phyloP scores from a whole-genome alignment of 2,797 vertebrate genomes.

The Artibeus lituratus region DNA sequence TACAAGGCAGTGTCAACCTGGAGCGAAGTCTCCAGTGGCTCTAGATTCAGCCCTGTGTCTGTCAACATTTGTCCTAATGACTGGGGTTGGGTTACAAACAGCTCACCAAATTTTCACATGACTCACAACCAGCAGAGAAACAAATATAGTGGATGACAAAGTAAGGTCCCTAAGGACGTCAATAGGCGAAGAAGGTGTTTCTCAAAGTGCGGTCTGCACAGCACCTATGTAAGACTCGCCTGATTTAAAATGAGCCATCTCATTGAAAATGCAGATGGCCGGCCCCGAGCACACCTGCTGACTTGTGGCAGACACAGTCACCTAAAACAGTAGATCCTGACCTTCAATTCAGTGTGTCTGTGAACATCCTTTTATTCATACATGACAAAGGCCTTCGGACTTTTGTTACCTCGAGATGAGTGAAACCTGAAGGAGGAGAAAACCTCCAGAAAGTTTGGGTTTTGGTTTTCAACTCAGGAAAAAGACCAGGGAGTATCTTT shows the following conservation, averaged over 20 bases:
- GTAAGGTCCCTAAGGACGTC: not conserved
- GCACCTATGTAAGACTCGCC: not conserved
- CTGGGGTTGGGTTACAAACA: not conserved
- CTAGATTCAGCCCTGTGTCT: not conserved
- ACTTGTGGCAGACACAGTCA: not conserved
- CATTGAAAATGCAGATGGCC: not conserved
- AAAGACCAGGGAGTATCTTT: not conserved
- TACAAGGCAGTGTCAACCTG: not conserved
- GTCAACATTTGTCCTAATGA: constrained; percentile 28
- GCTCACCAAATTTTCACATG: not conserved
- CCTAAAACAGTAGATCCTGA: not conserved
- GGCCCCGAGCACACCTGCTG: not conserved
- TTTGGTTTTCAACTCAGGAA: not conserved
- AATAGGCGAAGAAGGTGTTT: not conserved
- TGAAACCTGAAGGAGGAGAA: not conserved
- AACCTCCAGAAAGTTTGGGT: not conserved
- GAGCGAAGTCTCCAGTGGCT: not conserved
- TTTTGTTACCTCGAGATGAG: not conserved
- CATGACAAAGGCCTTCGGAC: not conserved
- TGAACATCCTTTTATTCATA: not conserved
- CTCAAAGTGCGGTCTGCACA: not conserved
- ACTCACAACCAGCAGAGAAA: not conserved
- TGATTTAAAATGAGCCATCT: not conserved
- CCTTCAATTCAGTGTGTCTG: not conserved
- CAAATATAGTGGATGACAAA: not conserved